phyloP scores from a whole-genome alignment of 2,113 vertebrate genomes.

The Anhinga anhinga region DNA sequence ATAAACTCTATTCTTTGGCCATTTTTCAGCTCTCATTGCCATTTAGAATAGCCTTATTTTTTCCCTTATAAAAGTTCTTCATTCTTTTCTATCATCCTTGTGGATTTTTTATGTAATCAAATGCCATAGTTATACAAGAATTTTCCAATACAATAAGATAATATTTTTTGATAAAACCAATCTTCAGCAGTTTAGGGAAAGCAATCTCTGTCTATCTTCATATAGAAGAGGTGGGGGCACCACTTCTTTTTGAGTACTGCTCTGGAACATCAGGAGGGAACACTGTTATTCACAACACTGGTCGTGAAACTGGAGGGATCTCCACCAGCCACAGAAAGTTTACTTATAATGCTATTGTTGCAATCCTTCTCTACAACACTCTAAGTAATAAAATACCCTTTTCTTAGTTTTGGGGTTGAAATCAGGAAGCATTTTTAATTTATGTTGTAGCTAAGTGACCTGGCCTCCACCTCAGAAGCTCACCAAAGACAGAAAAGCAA shows the following conservation, averaged over 20 bases:
- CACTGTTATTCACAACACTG: not conserved
- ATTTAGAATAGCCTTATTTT: not conserved
- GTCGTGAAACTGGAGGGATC: not conserved
- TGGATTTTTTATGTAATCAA: not conserved
- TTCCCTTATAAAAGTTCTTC: not conserved
- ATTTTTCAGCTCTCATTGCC: not conserved
- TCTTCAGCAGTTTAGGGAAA: not conserved
- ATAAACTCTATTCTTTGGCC: not conserved
- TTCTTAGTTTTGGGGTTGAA: not conserved
- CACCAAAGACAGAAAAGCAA: not conserved
- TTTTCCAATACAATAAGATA: not conserved
- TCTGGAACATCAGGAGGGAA: not conserved
- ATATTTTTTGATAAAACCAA: not conserved
- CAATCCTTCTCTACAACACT: not conserved
- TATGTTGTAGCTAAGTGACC: not conserved
- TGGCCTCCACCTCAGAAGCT: not conserved
- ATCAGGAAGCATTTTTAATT: not conserved
- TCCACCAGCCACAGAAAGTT: not conserved
- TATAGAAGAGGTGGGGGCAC: not conserved
- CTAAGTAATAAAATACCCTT: not conserved
- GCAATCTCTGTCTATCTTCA: not conserved
- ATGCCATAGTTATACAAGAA: not conserved
- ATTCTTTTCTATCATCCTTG: not conserved
- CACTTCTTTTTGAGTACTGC: not conserved
- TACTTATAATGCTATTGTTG: rapidly evolving